Evolutionary conservation across 2,797 vertebrate genomes (phyloP), one percentile per base, ranked within the genome.

Genomic region (Myripristis jacobus): DNA sequence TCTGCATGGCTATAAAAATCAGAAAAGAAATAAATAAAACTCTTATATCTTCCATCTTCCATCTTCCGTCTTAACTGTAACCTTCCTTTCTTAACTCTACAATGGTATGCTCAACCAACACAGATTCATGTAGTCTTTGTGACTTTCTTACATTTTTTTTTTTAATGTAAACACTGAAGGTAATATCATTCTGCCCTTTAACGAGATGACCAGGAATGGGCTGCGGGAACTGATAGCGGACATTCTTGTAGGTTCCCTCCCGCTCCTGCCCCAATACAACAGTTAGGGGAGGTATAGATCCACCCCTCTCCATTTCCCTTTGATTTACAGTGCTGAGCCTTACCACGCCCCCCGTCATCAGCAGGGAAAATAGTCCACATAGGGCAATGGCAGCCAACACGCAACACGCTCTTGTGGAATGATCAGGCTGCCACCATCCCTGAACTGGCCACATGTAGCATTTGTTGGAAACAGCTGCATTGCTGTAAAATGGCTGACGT

Each of bases 191-290:
- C 82, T 82, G 81, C 84, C 38, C 70, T 88, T 79, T 91, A 92
- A 91, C 87, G 88, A 90, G 84, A 92, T 87, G 86, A 91, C 79
- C 75, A 68, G 66, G 68, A 75, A 67, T 79, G 58, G 67, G 76
- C 52, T 70, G 56, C 52, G 63, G 75, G 56, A 66, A 91, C 86
- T 90, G 91, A 94, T 92, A 76, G 83, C 74, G 81, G 77, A 84
- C 87, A 88, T 86, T 86, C 75, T 82, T 85, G 83, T 87, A 56
- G 74, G 85, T 90, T 81, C 73, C 88, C 86, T 92, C 89, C 88
- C 77, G 83, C 73, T 84, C 82, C 89, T 80, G 87, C 91, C 91
- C 88, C 70, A 77, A 70, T 85, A 90, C 86, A 89, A 52, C 84
- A 87, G 88, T 92, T 91, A 92, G 68, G 73, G 88, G 87, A 88